These are phyloP conservation scores for Entomobrya multifasciata DNA, from an alignment of 2,888 invertebrate genomes.

Conservation along the genomic window DNA sequence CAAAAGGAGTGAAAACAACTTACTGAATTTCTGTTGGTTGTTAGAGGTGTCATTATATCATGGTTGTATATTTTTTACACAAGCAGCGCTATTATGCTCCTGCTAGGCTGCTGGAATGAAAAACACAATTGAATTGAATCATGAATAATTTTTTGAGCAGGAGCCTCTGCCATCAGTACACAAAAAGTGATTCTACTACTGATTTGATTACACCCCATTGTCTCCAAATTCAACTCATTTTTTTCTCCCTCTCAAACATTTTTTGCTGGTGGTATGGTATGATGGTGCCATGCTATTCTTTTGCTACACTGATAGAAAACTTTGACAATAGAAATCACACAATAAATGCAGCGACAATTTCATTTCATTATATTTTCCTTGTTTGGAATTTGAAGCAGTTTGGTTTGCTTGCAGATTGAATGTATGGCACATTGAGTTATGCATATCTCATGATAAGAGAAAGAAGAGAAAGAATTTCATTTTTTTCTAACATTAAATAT, in stretches of 20 bases:
- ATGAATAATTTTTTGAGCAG: constrained; percentile 64
- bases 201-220: constrained; percentile 61
- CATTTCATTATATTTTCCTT: constrained; percentile 26
- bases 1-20: constrained; percentile 8
- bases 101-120: neutral
- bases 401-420: neutral
- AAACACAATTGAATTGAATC: constrained; percentile 62
- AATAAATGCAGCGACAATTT: constrained; percentile 28
- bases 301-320: constrained; percentile 6
- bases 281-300: neutral
- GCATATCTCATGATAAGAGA: constrained; percentile 5
- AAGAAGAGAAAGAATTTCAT: too few relatives aligned
- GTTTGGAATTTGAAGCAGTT: constrained; percentile 34
- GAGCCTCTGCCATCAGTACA: constrained; percentile 13
- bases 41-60: neutral
- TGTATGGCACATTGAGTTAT: neutral
- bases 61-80: neutral
- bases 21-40: too few relatives aligned
- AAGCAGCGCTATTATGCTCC: neutral
- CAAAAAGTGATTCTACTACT: constrained; percentile 25
- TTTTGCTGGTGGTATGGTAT: neutral
- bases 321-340: neutral
- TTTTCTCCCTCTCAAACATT: neutral
- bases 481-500: too few relatives aligned
- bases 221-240: constrained; percentile 37